These are phyloP conservation scores for Microcebus tavaratra DNA, from an alignment of 2,113 vertebrate species.

Conservation along the genomic window DNA sequence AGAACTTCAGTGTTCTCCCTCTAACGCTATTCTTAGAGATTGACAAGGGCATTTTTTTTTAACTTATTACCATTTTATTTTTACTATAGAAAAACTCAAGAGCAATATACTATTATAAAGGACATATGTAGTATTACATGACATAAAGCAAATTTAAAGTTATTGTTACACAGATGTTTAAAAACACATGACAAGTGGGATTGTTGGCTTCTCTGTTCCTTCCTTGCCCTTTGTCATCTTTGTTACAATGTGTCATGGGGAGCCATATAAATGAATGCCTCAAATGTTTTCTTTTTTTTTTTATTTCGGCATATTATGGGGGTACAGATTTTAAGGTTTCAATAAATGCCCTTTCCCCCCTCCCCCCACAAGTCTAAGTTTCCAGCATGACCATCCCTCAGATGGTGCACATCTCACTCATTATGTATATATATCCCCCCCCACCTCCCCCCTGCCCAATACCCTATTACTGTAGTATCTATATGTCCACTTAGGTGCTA, in stretches of 20 bases:
- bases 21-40: neutral
- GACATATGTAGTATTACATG: neutral
- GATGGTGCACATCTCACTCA: no score
- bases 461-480: no score
- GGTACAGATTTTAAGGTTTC: no score
- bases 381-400: no score
- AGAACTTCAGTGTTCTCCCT: accelerated
- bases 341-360: no score
- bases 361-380: no score
- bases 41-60: neutral
- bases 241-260: accelerated
- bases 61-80: neutral
- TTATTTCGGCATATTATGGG: no score
- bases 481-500: no score
- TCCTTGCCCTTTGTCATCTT: neutral
- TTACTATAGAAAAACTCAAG: neutral
- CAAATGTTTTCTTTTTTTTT: neutral
- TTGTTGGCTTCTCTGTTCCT: neutral
- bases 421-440: no score
- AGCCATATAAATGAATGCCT: neutral
- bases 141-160: neutral
- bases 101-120: neutral
- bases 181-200: neutral
- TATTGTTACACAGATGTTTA: neutral
- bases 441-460: no score